Percentiles rank a stretch among this genome's conserved stretches.
phyloP scores from a whole-genome alignment of 2,797 vertebrate genomes.

The Chelon labrosus region DNA sequence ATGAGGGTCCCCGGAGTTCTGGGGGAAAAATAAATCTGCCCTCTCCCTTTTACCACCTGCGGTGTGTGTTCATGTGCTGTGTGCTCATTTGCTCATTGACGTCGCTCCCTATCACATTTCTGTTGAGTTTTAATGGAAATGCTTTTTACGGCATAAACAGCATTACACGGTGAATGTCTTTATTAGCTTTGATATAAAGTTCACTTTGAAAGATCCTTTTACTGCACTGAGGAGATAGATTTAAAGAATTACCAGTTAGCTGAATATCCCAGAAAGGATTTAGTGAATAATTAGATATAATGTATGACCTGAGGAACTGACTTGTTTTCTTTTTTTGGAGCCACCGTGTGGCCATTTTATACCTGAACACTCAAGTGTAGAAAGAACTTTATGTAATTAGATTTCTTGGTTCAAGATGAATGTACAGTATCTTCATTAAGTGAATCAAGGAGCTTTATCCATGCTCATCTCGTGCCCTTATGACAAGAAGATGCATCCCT shows the following conservation, averaged over 20 bases:
- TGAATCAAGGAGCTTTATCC: neutral
- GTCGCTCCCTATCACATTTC: slow-evolving; percentile 33
- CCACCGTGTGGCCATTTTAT: too few species aligned
- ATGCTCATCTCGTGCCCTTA: neutral
- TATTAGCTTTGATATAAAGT: neutral
- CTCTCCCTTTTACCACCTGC: slow-evolving; percentile 48
- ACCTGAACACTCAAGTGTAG: too few species aligned
- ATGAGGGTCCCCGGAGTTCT: slow-evolving; percentile 68
- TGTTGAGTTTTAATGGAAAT: slow-evolving; percentile 45
- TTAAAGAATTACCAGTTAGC: neutral
- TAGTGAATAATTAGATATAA: too few species aligned
- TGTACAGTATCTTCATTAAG: too few species aligned
- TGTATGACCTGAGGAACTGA: too few species aligned
- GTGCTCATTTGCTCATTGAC: slow-evolving; percentile 60
- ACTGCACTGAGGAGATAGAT: neutral
- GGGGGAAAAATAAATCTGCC: slow-evolving; percentile 46
- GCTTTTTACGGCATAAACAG: slow-evolving; percentile 26
- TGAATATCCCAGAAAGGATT: neutral
- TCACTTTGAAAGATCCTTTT: neutral
- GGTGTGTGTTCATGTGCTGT: slow-evolving; percentile 53
- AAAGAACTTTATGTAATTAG: too few species aligned
- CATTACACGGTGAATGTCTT: neutral
- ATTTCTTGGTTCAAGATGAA: too few species aligned
- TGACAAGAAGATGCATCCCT: too few species aligned
- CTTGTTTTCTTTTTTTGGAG: too few species aligned